These are phyloP conservation scores for Mimas tiliae DNA, from an alignment of 2,888 invertebrate species.

Conservation along the genomic window DNA sequence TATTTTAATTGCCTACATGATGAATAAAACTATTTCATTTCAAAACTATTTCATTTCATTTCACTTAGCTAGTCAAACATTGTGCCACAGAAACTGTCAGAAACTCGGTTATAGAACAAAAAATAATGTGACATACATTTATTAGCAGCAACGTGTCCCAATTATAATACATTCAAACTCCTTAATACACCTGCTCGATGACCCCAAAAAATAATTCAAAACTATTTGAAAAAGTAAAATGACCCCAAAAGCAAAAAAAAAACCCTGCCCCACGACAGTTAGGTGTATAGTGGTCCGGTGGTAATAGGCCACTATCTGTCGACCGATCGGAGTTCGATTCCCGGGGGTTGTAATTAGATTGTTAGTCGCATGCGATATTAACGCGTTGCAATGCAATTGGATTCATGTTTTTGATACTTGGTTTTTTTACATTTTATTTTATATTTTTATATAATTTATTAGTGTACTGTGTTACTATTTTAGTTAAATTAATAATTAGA, in stretches of 20 bases:
- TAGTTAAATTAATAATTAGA: too few relatives aligned
- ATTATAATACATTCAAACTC: background rate
- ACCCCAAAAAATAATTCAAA: constrained; percentile 2
- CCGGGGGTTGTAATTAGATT: constrained; percentile 82
- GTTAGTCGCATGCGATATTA: constrained; percentile 82
- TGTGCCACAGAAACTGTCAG: too few relatives aligned
- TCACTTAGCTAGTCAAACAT: too few relatives aligned
- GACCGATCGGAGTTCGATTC: constrained; percentile 80
- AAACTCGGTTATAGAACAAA: too few relatives aligned
- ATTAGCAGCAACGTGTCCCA: background rate
- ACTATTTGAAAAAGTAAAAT: constrained; percentile 30
- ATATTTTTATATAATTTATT: too few relatives aligned
- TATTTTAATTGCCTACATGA: too few relatives aligned
- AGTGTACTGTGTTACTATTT: too few relatives aligned
- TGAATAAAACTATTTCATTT: too few relatives aligned
- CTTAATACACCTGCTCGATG: constrained; percentile 4
- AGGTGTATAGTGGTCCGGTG: constrained; percentile 42
- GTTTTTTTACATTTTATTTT: background rate
- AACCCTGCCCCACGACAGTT: constrained; percentile 34
- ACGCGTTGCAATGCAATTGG: constrained; percentile 63
- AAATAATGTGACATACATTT: background rate
- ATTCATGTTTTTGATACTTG: constrained; percentile 57
- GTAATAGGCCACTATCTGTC: constrained; percentile 73
- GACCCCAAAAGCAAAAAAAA: constrained; percentile 50
- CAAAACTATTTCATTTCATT: too few relatives aligned